phyloP scores from a whole-genome alignment of 2,888 invertebrate species.

The Chirona hameri region DNA sequence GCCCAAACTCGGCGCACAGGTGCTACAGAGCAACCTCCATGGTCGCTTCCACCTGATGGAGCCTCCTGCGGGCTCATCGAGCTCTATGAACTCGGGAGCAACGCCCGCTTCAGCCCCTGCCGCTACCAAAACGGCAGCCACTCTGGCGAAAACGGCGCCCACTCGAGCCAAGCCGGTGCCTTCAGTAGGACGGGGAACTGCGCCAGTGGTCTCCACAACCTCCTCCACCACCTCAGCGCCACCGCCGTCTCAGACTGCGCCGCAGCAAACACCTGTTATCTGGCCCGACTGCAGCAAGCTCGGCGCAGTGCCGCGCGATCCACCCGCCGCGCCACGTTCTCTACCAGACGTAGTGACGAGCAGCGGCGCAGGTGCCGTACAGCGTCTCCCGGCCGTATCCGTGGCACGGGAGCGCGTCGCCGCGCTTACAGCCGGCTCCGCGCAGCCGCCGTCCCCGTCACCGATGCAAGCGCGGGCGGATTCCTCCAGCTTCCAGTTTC shows the following conservation, averaged over 20 bases:
- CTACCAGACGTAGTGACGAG: background rate
- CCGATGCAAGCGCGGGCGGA: background rate
- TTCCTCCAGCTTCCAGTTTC: background rate
- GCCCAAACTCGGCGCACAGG: background rate
- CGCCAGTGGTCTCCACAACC: background rate
- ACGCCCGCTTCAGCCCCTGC: no score
- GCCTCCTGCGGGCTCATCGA: background rate
- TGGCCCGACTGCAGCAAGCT: background rate
- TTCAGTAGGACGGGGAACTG: background rate
- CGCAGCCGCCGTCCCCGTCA: background rate
- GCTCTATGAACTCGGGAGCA: background rate
- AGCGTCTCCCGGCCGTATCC: background rate
- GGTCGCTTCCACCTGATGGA: conserved; percentile 26
- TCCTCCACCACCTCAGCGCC: background rate
- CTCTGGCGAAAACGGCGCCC: background rate
- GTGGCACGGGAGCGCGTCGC: background rate
- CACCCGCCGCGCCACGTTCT: background rate
- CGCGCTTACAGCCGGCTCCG: background rate
- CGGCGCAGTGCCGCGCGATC: background rate
- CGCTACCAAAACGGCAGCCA: no score
- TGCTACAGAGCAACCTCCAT: conserved; percentile 6
- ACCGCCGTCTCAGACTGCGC: background rate
- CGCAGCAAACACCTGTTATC: background rate
- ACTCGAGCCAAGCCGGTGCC: background rate
- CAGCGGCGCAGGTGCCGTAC: background rate